Base-by-base conservation (phyloP, 2,888 invertebrate genomes). In the Cecidostiba fungosa region DNA sequence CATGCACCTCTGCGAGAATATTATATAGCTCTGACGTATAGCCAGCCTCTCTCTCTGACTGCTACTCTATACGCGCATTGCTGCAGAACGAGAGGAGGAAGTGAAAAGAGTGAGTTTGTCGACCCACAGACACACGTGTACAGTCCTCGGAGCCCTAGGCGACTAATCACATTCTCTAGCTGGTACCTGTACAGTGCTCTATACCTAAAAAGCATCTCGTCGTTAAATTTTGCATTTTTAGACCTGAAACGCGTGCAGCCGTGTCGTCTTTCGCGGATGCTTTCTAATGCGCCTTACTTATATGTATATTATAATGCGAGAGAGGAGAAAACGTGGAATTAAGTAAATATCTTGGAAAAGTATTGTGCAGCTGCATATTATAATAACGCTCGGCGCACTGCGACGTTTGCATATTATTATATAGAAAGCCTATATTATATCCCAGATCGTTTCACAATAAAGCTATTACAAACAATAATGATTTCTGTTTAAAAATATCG, bases 51-150 rank as follows among this genome's bases (percentile, higher is more conserved):
- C 19, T 10, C 14, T n/a, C 23, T 3, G 19, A 26, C 62, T 77
- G 77, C 77, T 39, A 62, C 39, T 39, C 77, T 62, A 62, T 12
- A 62, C 39, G 62, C 39, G 62, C 50, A 50, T 8, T 6, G 54
- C 54, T 59, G 54, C 26, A 36, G 43, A 12, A 14, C 8, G 43
- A 47, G 43, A 47, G 82, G 81, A 79, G 84, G 84, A 86, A 78
- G 82, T 50, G 66, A 77, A 73, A 43, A 85, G 43, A 43, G 78
- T 72, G 77, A 84, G 84, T 78, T 83, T 80, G 84, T 80, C 80
- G 76, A 84, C 78, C 79, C 84, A 72, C 29, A 54, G 59, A 59
- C 54, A 50, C 26, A 47, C 36, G 19, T n/a, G 10, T 54, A 6
- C 47, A 16, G 66, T 4, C 29, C 29, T 66, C 66, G 29, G 2